Conservation (phyloP, 2,888 invertebrate species). For the Hypercompe scribonia region DNA sequence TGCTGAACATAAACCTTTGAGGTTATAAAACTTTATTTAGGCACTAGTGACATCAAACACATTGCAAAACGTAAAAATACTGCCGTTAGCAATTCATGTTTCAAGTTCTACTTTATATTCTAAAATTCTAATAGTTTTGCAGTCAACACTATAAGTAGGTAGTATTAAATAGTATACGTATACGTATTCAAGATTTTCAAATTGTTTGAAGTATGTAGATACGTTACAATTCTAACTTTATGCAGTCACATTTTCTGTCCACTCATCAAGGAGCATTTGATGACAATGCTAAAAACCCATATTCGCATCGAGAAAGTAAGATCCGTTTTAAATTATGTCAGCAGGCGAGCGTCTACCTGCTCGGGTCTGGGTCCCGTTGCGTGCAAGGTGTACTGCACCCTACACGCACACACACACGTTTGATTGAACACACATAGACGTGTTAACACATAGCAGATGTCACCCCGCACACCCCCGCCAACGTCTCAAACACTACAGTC, state of each 20-base stretch:
- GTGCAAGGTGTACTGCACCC: conserved; percentile 82
- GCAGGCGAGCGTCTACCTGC: conserved; percentile 78
- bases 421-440: conserved; percentile 52
- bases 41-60: background rate
- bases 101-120: conserved; percentile 17
- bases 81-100: conserved; percentile 5
- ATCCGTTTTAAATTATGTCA: conserved; percentile 79
- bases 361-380: conserved; percentile 79
- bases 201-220: no score
- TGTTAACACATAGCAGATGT: conserved; percentile 67
- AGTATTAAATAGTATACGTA: background rate
- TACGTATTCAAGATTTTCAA: background rate
- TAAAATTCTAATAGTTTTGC: conserved; percentile 14
- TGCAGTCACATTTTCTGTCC: conserved; percentile 1
- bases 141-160: conserved; percentile 1
- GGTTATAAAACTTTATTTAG: background rate
- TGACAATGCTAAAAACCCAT: conserved; percentile 61
- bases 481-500: conserved; percentile 55
- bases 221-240: background rate
- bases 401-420: conserved; percentile 58
- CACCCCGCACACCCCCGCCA: conserved; percentile 55
- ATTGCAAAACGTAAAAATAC: conserved; percentile 9
- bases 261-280: conserved; percentile 32
- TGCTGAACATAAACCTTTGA: background rate
- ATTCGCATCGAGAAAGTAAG: conserved; percentile 77